Percentiles rank a stretch among this genome's conserved stretches.
These are phyloP conservation scores for Heterotilapia buettikoferi DNA, from an alignment of 2,113 vertebrate genomes.

Conservation along the genomic window DNA sequence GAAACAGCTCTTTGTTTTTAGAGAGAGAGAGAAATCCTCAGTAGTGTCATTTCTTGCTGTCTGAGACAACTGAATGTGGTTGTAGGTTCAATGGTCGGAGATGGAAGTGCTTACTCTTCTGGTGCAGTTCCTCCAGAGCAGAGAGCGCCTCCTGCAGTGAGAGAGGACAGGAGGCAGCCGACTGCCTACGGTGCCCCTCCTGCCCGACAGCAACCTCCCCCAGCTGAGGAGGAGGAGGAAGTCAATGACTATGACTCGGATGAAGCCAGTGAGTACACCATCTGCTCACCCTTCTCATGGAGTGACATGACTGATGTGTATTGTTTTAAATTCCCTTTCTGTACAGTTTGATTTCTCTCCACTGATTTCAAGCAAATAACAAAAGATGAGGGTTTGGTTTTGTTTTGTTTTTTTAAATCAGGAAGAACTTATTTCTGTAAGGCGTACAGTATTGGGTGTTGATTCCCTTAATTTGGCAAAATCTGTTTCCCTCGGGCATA, in stretches of 20 bases:
- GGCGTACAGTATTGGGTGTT: neutral
- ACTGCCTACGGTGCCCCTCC: conserved; percentile 39
- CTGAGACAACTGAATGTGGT: neutral
- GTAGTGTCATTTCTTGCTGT: neutral
- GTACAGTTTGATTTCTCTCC: neutral
- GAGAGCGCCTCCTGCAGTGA: conserved; percentile 55
- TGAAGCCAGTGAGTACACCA: conserved; percentile 84
- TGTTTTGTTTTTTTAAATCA: neutral
- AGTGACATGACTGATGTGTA: neutral
- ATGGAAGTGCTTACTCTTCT: conserved; percentile 51
- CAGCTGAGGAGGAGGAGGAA: conserved; percentile 83
- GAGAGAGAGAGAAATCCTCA: neutral
- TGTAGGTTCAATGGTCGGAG: conserved; percentile 33
- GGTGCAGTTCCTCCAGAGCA: conserved; percentile 64
- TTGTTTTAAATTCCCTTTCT: neutral
- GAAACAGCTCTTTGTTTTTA: neutral
- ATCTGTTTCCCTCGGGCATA: neutral
- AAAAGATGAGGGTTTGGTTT: neutral
- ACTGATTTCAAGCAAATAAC: neutral
- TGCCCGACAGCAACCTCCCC: conserved; percentile 64
- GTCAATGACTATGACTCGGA: conserved; percentile 94
- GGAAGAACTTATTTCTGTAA: neutral
- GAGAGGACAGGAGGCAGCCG: conserved; percentile 77
- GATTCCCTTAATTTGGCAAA: neutral
- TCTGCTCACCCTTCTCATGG: neutral